A percentile compares a stretch with the other conserved stretches of the same genome.
phyloP scores from a whole-genome alignment of 2,797 vertebrate species.

The Discoglossus pictus region DNA sequence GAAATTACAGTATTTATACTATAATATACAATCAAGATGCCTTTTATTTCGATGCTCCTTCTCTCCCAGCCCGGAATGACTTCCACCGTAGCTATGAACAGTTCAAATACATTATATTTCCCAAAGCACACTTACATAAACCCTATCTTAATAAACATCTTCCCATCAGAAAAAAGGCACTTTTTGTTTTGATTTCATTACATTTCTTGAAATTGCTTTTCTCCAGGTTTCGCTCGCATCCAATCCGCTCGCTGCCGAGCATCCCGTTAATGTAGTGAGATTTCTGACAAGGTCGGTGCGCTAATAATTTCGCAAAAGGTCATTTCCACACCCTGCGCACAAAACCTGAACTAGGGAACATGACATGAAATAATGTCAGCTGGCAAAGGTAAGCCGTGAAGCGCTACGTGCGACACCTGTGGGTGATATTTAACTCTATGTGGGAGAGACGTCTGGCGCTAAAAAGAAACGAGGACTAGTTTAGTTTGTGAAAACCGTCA shows the following conservation, averaged over 20 bases:
- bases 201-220: conserved; percentile 69
- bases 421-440: conserved; percentile 5
- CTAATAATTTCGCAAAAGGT: conserved; percentile 59
- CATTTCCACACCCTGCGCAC: conserved; percentile 33
- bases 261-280: conserved; percentile 55
- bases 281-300: conserved; percentile 59
- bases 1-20: too few species aligned
- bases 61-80: not conserved
- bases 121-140: conserved; percentile 29
- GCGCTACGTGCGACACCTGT: conserved; percentile 12
- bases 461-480: too few species aligned
- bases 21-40: too few species aligned
- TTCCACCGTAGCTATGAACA: conserved; percentile 15
- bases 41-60: too few species aligned
- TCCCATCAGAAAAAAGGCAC: conserved; percentile 51
- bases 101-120: conserved; percentile 12
- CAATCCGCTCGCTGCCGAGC: conserved; percentile 32
- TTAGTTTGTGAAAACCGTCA: too few species aligned
- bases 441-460: conserved; percentile 49
- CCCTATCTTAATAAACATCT: conserved; percentile 65
- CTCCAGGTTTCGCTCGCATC: conserved; percentile 51
- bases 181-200: conserved; percentile 65
- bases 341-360: conserved; percentile 35
- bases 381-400: conserved; percentile 46
- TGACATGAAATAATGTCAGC: conserved; percentile 55